Evolutionary conservation across 1,140 invertebrate genomes (phyloP), one percentile per base, ranked within the genome.

Genomic region (Archivesica marissinica): DNA sequence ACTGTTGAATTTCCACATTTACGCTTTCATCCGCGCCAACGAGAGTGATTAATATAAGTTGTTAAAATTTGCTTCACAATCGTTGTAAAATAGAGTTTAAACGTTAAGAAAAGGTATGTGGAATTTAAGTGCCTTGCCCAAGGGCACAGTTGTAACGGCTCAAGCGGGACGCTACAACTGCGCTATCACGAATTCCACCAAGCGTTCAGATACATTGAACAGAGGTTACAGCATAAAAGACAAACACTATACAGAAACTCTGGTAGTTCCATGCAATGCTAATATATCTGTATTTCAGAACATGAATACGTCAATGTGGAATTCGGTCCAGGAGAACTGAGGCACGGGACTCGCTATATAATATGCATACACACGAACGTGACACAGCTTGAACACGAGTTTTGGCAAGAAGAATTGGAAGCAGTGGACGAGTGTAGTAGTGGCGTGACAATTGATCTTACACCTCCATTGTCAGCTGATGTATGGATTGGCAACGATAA

Each of bases 371-470:
- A 85, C 68, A 81, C 88, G 9, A 76, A 79, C 9, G 74, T 28
- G 11, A 83, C 83, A n/a, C 25, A 59, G 3, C 13, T 86, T 20
- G 13, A 66, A 20, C 56, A 84, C 64, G 88, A 89, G 44, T 86
- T 86, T 39, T 89, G 83, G 83, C 35, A 50, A 20, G 72, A 86
- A 3, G 38, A 72, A 3, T 50, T 89, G 33, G 35, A 41, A 6
- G 86, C 80, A 66, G 77, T 90, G 2, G 64, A 61, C 28, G 80
- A 64, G 25, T 90, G 89, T 44, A 86, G 86, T 75, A 86, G 87
- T 82, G 88, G 88, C 17, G 44, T 89, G 20, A 87, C 85, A 35
- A 50, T 89, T 0, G 88, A 90, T 79, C 39, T 85, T 0, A 86
- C 86, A 25, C 47, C 86, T 66, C 89, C 89, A 15, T 38, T 23